Percentiles rank a stretch among this genome's conserved stretches.
phyloP scores from a whole-genome alignment of 2,113 vertebrate genomes.

The Semicossyphus pulcher region DNA sequence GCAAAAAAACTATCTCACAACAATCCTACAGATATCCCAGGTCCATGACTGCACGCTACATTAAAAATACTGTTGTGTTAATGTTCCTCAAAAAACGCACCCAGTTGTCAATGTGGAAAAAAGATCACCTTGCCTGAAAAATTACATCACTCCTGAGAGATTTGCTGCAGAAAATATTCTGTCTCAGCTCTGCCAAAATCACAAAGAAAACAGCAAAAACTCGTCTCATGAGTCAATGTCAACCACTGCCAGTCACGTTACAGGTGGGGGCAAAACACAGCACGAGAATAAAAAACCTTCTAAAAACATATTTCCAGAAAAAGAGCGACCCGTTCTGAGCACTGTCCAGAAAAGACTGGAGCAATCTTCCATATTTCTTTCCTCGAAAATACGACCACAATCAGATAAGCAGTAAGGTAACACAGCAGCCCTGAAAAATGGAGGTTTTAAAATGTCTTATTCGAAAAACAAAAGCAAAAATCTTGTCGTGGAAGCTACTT shows the following conservation, averaged over 20 bases:
- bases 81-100: conserved; percentile 37
- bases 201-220: conserved; percentile 41
- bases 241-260: conserved; percentile 49
- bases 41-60: conserved; percentile 14
- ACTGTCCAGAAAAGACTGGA: conserved; percentile 61
- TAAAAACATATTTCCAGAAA: conserved; percentile 65
- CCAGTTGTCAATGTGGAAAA: background rate
- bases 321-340: conserved; percentile 51
- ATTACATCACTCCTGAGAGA: conserved; percentile 51
- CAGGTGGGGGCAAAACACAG: conserved; percentile 21
- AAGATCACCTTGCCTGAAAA: conserved; percentile 47
- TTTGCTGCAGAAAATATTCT: conserved; percentile 39
- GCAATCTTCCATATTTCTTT: conserved; percentile 57
- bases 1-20: background rate
- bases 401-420: conserved; percentile 47
- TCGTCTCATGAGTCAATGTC: conserved; percentile 29
- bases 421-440: conserved; percentile 52
- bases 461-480: conserved; percentile 67
- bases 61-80: conserved; percentile 27
- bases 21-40: conserved; percentile 13
- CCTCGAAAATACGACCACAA: conserved; percentile 59
- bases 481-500: conserved; percentile 46
- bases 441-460: conserved; percentile 53
- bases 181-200: conserved; percentile 38
- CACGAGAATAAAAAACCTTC: conserved; percentile 53